Percentiles rank a stretch among this genome's conserved stretches.
Evolutionary conservation across 2,797 vertebrate species (phyloP).

Genomic region (Enteromius anoplus): DNA sequence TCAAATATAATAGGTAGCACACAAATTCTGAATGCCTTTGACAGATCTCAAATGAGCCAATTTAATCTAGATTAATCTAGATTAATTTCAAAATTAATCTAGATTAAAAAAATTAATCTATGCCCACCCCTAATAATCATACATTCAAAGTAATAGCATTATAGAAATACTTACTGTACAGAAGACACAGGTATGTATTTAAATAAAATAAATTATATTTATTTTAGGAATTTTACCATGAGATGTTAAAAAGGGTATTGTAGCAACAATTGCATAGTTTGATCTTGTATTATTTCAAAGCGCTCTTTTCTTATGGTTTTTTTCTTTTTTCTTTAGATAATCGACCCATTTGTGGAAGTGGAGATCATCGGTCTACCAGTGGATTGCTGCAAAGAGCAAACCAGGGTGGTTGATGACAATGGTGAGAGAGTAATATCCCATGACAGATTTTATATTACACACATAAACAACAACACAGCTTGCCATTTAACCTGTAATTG

Average conservation of each 20-base stretch:
- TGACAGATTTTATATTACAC: background rate
- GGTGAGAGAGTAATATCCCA: conserved; percentile 76
- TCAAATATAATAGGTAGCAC: no score
- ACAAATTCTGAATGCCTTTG: no score
- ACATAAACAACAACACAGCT: background rate
- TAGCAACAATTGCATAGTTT: background rate
- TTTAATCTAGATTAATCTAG: no score
- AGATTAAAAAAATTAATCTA: no score
- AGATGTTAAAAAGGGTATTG: background rate
- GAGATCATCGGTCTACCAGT: conserved; percentile 93
- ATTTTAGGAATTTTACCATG: background rate
- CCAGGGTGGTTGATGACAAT: conserved; percentile 95
- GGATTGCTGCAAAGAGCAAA: conserved; percentile 96
- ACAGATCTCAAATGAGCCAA: no score
- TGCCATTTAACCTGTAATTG: background rate
- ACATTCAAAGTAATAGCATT: background rate
- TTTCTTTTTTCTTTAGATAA: conserved; percentile 82
- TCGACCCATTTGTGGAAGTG: conserved; percentile 98
- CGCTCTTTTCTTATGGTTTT: conserved; percentile 24
- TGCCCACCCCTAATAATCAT: no score
- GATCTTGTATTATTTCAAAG: conserved; percentile 10
- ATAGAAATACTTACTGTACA: background rate
- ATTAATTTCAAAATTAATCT: no score
- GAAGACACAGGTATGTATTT: background rate
- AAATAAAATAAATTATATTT: background rate